Conservation (phyloP, 2,888 invertebrate genomes). For the Habrosyne pyritoides region DNA sequence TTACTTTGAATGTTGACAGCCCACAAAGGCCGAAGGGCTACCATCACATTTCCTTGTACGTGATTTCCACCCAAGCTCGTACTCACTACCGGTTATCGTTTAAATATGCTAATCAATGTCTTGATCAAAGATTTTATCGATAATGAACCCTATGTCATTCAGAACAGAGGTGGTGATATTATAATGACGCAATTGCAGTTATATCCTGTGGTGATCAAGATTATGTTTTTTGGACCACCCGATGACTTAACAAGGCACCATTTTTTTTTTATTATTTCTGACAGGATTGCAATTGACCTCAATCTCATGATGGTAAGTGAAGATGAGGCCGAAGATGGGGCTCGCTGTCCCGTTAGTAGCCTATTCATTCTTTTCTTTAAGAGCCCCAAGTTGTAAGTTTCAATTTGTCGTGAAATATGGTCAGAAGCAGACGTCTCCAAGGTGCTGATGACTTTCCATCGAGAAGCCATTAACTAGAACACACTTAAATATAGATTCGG, state of each 20-base stretch:
- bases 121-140: neutral
- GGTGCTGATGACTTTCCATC: neutral
- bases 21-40: neutral
- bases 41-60: conserved; percentile 1
- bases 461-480: neutral
- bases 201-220: neutral
- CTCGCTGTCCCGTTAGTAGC: no score
- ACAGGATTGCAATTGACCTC: no score
- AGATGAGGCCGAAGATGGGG: no score
- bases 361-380: no score
- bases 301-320: no score
- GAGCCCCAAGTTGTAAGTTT: neutral
- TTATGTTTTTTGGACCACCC: no score
- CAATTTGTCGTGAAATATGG: no score
- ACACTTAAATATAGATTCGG: neutral
- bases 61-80: neutral
- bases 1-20: neutral
- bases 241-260: no score
- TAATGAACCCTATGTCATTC: neutral
- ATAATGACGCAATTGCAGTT: neutral
- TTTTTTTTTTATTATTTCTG: no score
- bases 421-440: neutral
- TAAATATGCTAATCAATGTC: conserved; percentile 4
- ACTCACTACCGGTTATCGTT: neutral
- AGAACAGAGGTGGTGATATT: neutral